A percentile compares a stretch with the other conserved stretches of the same genome.
These are phyloP conservation scores for Lasioglossum figueresi DNA, from an alignment of 2,888 invertebrate genomes.

Conservation along the genomic window DNA sequence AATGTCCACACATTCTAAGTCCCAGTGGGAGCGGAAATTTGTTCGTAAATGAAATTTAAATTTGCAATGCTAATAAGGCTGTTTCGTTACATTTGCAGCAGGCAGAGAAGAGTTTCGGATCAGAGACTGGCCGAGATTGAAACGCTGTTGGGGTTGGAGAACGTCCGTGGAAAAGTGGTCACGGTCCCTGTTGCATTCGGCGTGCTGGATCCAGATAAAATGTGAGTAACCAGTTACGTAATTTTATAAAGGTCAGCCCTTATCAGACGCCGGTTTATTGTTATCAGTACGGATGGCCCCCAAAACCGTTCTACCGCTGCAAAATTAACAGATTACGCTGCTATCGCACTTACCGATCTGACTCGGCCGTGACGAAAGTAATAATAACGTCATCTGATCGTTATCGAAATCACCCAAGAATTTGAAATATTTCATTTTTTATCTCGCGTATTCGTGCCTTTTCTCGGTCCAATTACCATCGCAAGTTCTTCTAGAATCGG, in stretches of 20 bases:
- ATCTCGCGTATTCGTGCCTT: neutral
- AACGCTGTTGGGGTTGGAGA: slow-evolving; percentile 85
- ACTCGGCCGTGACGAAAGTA: neutral
- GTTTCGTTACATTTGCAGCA: slow-evolving; percentile 73
- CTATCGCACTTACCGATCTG: neutral
- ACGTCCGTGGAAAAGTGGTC: slow-evolving; percentile 84
- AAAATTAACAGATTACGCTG: neutral
- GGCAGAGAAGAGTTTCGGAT: slow-evolving; percentile 86
- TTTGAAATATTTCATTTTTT: neutral
- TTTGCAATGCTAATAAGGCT: neutral
- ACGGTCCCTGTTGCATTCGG: slow-evolving; percentile 85
- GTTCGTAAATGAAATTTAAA: neutral
- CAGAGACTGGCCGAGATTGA: slow-evolving; percentile 87
- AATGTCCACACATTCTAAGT: too few species aligned
- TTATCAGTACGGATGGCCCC: neutral
- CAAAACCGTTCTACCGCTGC: neutral
- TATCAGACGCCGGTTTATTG: slow-evolving; percentile 15
- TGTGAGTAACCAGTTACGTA: slow-evolving; percentile 84
- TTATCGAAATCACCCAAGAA: neutral
- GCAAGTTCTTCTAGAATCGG: neutral
- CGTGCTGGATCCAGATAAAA: slow-evolving; percentile 85
- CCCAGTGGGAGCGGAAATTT: neutral
- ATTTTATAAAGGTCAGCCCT: neutral
- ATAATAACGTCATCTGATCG: neutral
- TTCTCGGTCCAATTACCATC: neutral